Conservation (phyloP, 2,113 vertebrate genomes). For the Anser brachyrhynchus region DNA sequence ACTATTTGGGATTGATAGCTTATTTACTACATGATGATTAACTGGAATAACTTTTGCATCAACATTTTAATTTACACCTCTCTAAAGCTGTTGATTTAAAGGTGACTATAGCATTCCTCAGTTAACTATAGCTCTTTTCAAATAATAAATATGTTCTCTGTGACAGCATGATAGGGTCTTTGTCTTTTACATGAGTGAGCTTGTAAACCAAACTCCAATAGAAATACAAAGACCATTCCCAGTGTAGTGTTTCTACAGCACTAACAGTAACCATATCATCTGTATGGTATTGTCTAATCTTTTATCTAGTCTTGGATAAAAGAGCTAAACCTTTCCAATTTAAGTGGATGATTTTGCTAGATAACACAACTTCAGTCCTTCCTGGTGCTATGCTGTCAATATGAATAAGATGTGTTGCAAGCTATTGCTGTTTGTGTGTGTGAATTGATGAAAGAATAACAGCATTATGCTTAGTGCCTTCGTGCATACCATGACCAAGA, state of each 20-base stretch:
- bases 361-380: background rate
- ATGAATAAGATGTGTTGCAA: background rate
- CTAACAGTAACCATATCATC: background rate
- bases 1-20: background rate
- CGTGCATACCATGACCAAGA: background rate
- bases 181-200: background rate
- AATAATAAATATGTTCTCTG: constrained; percentile 4
- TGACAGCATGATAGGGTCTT: background rate
- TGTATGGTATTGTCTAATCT: rapidly evolving
- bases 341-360: background rate
- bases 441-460: background rate
- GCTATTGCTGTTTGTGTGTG: background rate
- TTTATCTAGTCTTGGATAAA: background rate
- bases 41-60: constrained; percentile 6
- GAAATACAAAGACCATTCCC: background rate
- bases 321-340: background rate
- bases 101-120: background rate
- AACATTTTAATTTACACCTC: background rate
- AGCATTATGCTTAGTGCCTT: background rate
- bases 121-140: background rate
- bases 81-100: constrained; percentile 14
- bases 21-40: constrained; percentile 16
- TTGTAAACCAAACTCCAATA: background rate
- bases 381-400: background rate
- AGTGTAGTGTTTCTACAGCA: background rate